A percentile compares a stretch with the other conserved stretches of the same genome.
Conservation (phyloP, 1,140 invertebrate genomes). For the Bombus consobrinus region DNA sequence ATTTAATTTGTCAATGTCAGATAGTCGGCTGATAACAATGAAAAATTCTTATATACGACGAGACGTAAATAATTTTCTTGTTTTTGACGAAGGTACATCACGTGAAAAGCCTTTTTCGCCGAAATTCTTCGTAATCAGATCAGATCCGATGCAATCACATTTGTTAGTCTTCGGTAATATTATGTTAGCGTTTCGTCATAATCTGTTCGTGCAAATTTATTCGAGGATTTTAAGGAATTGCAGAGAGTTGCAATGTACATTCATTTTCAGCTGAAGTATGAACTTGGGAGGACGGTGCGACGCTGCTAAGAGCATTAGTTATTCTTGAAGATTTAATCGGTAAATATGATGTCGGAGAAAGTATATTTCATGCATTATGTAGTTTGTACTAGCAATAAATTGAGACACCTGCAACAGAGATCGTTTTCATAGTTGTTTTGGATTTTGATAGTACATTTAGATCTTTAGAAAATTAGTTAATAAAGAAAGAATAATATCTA, state of each 20-base stretch:
- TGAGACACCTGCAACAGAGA: background rate
- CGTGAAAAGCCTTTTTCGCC: background rate
- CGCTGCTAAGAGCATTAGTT: background rate
- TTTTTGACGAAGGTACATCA: background rate
- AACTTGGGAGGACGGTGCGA: background rate
- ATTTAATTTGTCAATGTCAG: background rate
- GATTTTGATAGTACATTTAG: too few relatives aligned
- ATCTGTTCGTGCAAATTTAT: background rate
- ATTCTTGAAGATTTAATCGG: background rate
- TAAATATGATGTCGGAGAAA: background rate
- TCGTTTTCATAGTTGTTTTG: background rate
- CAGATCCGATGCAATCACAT: background rate
- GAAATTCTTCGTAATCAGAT: background rate
- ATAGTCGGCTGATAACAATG: background rate
- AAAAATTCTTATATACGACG: background rate
- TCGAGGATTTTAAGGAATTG: background rate
- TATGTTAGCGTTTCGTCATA: background rate
- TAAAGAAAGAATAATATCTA: too few relatives aligned
- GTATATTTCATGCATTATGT: background rate
- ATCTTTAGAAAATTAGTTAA: too few relatives aligned
- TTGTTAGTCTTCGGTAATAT: background rate
- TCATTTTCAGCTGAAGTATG: background rate
- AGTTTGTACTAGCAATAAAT: background rate
- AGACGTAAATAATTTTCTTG: background rate
- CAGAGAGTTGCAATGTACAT: background rate